A percentile compares a stretch with the other conserved stretches of the same genome.
phyloP scores from a whole-genome alignment of 1,140 invertebrate species.

The Chymomyza costata region DNA sequence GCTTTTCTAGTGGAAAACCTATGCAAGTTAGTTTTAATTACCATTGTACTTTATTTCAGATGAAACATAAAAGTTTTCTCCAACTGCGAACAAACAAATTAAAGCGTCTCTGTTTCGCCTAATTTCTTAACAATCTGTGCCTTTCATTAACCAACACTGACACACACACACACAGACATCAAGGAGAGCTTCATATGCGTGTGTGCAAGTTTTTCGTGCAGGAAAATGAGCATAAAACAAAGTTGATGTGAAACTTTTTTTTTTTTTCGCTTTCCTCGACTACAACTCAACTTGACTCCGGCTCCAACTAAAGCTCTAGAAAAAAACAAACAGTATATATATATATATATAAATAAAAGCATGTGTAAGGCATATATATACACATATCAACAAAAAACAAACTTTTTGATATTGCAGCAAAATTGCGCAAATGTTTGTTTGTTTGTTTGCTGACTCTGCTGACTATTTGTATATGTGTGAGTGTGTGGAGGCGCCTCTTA shows the following conservation, averaged over 20 bases:
- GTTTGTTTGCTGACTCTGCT: slow-evolving; percentile 38
- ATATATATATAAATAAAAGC: too few relatives aligned
- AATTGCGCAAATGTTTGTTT: slow-evolving; percentile 67
- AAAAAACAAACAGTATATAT: background rate
- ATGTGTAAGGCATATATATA: slow-evolving; percentile 3
- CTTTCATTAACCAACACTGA: background rate
- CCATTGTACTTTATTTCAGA: slow-evolving; percentile 29
- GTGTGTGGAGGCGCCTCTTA: slow-evolving; percentile 19
- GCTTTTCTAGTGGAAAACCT: too few relatives aligned
- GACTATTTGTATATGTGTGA: slow-evolving; percentile 15
- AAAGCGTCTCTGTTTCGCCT: slow-evolving; percentile 24
- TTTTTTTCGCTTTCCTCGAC: slow-evolving; percentile 40
- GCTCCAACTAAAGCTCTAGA: background rate
- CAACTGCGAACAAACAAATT: slow-evolving; percentile 9
- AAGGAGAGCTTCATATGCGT: too few relatives aligned
- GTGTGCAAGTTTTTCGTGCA: background rate
- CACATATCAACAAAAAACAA: slow-evolving; percentile 15
- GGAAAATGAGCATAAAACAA: slow-evolving; percentile 69
- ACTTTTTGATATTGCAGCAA: slow-evolving; percentile 63
- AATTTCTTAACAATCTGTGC: slow-evolving; percentile 14
- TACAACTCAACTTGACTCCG: slow-evolving; percentile 22
- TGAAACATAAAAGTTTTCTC: slow-evolving; percentile 10
- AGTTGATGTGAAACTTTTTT: slow-evolving; percentile 71
- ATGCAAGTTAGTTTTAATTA: too few relatives aligned
- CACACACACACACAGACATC: too few relatives aligned